Evolutionary conservation across 1,140 invertebrate species (phyloP).

Genomic region (Nasonia giraulti): DNA sequence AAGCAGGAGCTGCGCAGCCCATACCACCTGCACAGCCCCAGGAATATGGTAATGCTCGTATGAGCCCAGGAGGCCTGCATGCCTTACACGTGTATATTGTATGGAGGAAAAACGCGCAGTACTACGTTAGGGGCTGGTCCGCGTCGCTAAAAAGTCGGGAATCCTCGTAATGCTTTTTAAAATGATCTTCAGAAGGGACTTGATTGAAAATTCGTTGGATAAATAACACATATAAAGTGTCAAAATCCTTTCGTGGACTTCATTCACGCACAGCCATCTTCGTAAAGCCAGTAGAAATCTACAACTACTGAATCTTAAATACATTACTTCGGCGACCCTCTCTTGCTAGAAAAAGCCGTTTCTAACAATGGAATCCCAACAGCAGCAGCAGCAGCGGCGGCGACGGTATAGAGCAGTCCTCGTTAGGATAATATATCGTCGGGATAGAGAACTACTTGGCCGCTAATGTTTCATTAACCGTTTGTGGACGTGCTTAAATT

Average conservation of each 20-base stretch:
- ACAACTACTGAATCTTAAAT: no score
- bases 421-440: conserved; percentile 44
- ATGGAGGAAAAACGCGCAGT: background rate
- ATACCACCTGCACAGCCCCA: background rate
- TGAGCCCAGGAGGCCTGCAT: background rate
- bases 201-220: no score
- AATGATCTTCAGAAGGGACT: no score
- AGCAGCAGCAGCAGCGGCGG: no score
- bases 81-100: background rate
- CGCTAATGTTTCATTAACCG: conserved; percentile 50
- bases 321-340: no score
- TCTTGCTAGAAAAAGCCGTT: background rate
- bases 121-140: background rate
- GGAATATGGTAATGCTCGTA: conserved; percentile 30
- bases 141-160: background rate
- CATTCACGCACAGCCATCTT: no score
- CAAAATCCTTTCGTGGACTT: no score
- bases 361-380: conserved; percentile 13
- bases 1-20: conserved; percentile 5
- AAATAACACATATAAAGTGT: no score
- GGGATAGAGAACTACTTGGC: conserved; percentile 12
- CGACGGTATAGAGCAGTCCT: background rate
- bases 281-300: no score
- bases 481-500: conserved; percentile 43
- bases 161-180: background rate